phyloP scores from a whole-genome alignment of 2,888 invertebrate genomes.

The Lithophane semibrunnea region DNA sequence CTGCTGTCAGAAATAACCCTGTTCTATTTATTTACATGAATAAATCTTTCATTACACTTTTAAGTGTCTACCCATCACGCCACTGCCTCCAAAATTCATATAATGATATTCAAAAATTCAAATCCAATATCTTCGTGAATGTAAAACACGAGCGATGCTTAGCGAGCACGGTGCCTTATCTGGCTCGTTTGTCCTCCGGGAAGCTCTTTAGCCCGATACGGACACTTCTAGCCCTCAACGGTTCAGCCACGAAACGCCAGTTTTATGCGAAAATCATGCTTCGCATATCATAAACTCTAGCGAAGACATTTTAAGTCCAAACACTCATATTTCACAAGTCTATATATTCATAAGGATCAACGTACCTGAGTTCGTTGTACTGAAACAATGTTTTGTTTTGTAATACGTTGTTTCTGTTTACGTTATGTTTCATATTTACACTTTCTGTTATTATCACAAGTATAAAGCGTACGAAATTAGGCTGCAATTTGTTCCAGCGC shows the following conservation, averaged over 20 bases:
- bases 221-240: slow-evolving; percentile 69
- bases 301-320: slow-evolving; percentile 31
- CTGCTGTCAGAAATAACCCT: slow-evolving; percentile 17
- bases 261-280: slow-evolving; percentile 60
- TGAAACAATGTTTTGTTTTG: slow-evolving; percentile 49
- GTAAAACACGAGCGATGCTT: slow-evolving; percentile 54
- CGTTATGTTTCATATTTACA: slow-evolving; percentile 45
- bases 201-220: slow-evolving; percentile 83
- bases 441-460: slow-evolving; percentile 54
- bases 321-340: slow-evolving; percentile 32
- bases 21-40: neutral
- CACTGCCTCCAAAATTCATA: slow-evolving; percentile 19
- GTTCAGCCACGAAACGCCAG: slow-evolving; percentile 64
- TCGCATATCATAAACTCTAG: slow-evolving; percentile 28
- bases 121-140: slow-evolving; percentile 54
- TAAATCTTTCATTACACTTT: neutral
- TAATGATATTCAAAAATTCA: slow-evolving; percentile 46
- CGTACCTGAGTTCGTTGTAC: slow-evolving; percentile 58
- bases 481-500: slow-evolving; percentile 54
- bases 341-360: slow-evolving; percentile 42
- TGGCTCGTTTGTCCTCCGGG: slow-evolving; percentile 85
- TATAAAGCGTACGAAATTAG: slow-evolving; percentile 44
- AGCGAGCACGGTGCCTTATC: slow-evolving; percentile 80
- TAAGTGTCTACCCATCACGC: neutral
- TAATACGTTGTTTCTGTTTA: slow-evolving; percentile 46